Conservation (phyloP, 2,888 invertebrate species). For the Bugulina stolonifera region DNA sequence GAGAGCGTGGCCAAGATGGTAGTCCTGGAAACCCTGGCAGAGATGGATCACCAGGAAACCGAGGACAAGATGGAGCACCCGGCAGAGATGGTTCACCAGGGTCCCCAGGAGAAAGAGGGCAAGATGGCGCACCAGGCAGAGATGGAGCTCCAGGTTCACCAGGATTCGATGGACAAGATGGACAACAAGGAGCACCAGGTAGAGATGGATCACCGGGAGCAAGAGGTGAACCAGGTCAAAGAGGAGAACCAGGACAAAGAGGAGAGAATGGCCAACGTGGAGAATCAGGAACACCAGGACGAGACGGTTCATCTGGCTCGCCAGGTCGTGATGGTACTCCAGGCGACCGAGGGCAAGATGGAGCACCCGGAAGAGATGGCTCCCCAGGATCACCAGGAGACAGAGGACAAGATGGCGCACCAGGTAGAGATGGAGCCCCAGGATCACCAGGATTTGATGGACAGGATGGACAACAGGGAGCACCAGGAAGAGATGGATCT, state of each 20-base stretch:
- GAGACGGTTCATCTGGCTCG: neutral
- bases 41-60: neutral
- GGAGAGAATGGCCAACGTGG: neutral
- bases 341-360: neutral
- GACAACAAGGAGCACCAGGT: neutral
- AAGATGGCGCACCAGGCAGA: neutral
- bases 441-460: constrained; percentile 24
- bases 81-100: constrained; percentile 1
- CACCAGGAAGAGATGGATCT: constrained; percentile 25
- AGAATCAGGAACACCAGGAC: constrained; percentile 5
- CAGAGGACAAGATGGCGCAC: constrained; percentile 23
- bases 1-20: constrained; percentile 15
- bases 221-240: no score
- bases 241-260: neutral
- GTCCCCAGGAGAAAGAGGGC: neutral
- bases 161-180: neutral
- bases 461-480: constrained; percentile 23
- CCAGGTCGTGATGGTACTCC: neutral
- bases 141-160: constrained; percentile 26
- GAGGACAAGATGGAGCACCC: neutral
- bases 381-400: neutral
- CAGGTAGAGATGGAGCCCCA: constrained; percentile 1
- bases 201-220: constrained; percentile 1
- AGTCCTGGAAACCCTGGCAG: constrained; percentile 16
- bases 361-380: neutral